Percentiles rank a stretch among this genome's conserved stretches.
Evolutionary conservation across 1,140 invertebrate species (phyloP).

Genomic region (Leptonema lineaticorne): DNA sequence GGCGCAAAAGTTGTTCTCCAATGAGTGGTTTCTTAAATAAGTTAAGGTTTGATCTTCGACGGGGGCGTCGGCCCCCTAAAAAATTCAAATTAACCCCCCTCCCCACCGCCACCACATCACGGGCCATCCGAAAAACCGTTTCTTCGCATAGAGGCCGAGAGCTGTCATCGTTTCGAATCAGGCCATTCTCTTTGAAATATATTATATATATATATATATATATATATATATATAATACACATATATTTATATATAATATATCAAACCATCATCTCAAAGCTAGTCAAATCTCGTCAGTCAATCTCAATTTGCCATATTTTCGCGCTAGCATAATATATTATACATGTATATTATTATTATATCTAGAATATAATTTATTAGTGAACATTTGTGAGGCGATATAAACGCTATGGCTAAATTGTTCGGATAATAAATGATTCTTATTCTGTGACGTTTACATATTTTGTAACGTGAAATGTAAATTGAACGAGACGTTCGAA

Average conservation of each 20-base stretch:
- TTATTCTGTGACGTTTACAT: no score
- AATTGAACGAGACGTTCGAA: no score
- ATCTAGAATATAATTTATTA: no score
- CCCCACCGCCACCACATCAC: not conserved
- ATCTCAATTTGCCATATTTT: not conserved
- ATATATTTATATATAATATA: no score
- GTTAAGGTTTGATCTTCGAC: conserved; percentile 11
- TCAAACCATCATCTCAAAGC: not conserved
- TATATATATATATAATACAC: no score
- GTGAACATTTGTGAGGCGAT: no score
- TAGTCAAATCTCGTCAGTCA: not conserved
- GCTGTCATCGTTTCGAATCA: not conserved
- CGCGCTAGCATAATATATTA: no score
- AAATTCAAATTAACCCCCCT: conserved; percentile 10
- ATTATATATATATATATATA: no score
- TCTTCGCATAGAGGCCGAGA: not conserved
- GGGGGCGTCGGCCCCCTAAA: not conserved
- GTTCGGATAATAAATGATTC: no score
- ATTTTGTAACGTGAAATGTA: no score
- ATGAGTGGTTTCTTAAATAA: conserved; percentile 19
- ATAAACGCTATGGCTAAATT: no score
- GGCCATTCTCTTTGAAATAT: not conserved
- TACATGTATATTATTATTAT: no score
- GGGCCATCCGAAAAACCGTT: not conserved
- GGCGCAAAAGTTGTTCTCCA: conserved; percentile 19